Base-by-base conservation (phyloP, 2,113 vertebrate genomes). In the Madoqua kirkii region DNA sequence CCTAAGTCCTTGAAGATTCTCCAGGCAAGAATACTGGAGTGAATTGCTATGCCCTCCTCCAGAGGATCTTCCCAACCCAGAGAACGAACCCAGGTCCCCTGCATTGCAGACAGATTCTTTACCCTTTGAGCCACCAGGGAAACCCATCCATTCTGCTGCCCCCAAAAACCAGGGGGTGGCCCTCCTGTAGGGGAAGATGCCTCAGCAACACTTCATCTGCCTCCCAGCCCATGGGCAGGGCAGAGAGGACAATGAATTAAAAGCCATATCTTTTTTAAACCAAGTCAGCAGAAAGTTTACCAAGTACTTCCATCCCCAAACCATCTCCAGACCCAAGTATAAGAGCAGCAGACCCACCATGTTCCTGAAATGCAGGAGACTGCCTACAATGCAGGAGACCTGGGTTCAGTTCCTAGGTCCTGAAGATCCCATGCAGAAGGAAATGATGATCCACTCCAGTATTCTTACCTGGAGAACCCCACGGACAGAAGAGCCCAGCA, bases 111-210 rank as follows among this genome's bases (percentile, higher is more conserved):
- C 1, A 0, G 67, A 13, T 40, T 74, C 19, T 40, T 25, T 74
- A 36, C n/a, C 17, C 1, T 36, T 19, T 71, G 64, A 71, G 17
- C 17, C n/a, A 71, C 64, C 64, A 36, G n/a, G n/a, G 17, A 36
- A 71, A 19, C n/a, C 64, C 9, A 48, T 64, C 43, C 45, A 1
- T 29, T 25, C 52, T 59, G 21, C 43, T 67, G 6, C 21, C 29
- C 36, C 15, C 33, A n/a, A 4, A 5, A 5, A 31, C 10, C 3
- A 16, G 2, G 10, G 0, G 25, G 13, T 33, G 12, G 19, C 6
- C n/a, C 19, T 27, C 43, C 17, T 92, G 15, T 43, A 83, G 25
- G 27, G 2, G 8, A 29, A 54, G 21, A 31, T 89, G 10, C 76
- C 78, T 60, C 33, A 55, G 16, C 50, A 48, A 7, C 16, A 52